Evolutionary conservation across 2,888 invertebrate species (phyloP).

Genomic region (Sylvicola cinctus): DNA sequence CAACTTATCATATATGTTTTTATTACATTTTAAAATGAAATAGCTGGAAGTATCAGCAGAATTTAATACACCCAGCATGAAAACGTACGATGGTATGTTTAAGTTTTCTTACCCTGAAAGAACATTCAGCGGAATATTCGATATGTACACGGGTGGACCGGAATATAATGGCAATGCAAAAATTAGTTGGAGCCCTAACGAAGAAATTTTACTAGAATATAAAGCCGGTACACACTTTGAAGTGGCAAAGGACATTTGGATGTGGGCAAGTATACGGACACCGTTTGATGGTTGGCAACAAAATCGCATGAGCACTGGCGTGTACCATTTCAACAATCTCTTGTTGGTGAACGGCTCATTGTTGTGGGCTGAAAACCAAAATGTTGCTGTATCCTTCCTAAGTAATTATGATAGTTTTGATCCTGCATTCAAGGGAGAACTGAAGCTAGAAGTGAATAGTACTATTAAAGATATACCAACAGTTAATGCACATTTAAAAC

Average conservation of each 20-base stretch:
- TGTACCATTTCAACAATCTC: conserved; percentile 28
- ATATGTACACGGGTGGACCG: conserved; percentile 26
- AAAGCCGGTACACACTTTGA: conserved; percentile 34
- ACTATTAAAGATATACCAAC: conserved; percentile 36
- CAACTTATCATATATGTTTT: not conserved
- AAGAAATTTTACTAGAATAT: conserved; percentile 37
- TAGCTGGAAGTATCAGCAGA: conserved; percentile 29
- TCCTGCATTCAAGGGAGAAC: conserved; percentile 25
- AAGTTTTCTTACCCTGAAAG: conserved; percentile 57
- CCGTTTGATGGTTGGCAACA: conserved; percentile 35
- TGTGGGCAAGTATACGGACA: conserved; percentile 29
- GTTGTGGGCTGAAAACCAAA: conserved; percentile 38
- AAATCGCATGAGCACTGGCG: conserved; percentile 30
- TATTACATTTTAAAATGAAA: no score
- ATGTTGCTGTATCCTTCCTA: conserved; percentile 30
- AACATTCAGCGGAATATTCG: conserved; percentile 44
- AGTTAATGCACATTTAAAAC: conserved; percentile 31
- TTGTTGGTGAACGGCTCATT: conserved; percentile 31
- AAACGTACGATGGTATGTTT: conserved; percentile 40
- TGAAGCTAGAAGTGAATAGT: conserved; percentile 32
- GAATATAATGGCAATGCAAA: conserved; percentile 27
- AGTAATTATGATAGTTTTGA: conserved; percentile 28
- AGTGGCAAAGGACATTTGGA: conserved; percentile 23
- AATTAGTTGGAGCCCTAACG: conserved; percentile 49
- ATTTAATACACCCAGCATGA: conserved; percentile 34